Evolutionary conservation across 1,140 invertebrate genomes (phyloP), one percentile per base, ranked within the genome.

Genomic region (Pseudomyrmex pallidus): DNA sequence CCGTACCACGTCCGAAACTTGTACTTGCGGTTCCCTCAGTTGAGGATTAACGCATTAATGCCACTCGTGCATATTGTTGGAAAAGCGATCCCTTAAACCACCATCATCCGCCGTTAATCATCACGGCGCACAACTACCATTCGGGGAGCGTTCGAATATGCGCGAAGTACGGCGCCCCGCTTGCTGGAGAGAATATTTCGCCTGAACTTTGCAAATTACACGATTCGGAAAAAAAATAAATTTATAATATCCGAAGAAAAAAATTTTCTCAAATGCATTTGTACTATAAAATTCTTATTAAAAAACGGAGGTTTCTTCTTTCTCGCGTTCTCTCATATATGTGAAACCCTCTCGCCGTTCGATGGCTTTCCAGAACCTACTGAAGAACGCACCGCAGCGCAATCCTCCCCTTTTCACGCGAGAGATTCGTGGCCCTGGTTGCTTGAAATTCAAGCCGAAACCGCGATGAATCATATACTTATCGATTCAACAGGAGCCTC

Each of bases 401-500:
- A 35, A 52, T 46, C 4, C n/a, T 70, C 66, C 54, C 54, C 50
- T 13, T 52, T 22, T 59, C 9, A 44, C 63, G 52, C 46, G 20
- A 22, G 57, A 35, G 5, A 35, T 85, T 84, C 67, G 54, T 80
- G 68, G 74, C 83, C 72, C 83, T n/a, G 86, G 76, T 85, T 87
- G 90, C 87, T 92, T 92, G 90, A 92, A 92, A 92, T 92, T 91
- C 90, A 92, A 92, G 90, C 90, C 87, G 86, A 91, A 92, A 92
- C 90, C 87, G 82, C 90, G 90, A 87, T 92, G 90, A 92, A 92
- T 92, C 91, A 92, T 91, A 87, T 92, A 91, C 91, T 91, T 92
- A 92, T 92, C 90, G 90, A 92, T 92, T 92, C 90, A 91, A 92
- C 91, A 90, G 89, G 88, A 85, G 87, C 82, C 86, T 78, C 87